Evolutionary conservation across 2,888 invertebrate species (phyloP), one percentile per base, ranked within the genome.

Genomic region (Galerucella nymphaeae): DNA sequence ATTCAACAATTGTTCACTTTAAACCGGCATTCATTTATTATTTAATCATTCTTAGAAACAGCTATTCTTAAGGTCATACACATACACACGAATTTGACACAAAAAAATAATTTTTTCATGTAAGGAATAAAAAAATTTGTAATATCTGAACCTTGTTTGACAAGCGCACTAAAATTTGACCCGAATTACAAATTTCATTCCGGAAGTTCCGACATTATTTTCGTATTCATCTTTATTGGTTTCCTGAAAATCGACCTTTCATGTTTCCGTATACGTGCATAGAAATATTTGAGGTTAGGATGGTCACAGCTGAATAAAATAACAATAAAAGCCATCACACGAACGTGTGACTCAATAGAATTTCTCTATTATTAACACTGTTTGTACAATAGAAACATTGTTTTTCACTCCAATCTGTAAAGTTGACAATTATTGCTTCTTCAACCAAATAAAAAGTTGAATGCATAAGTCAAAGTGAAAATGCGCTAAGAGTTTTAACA

Each of bases 1-100:
- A 59, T 59, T 59, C 59, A 59, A n/a, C 23, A n/a, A 59, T 59
- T 59, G 59, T 59, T 59, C 23, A 30, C 8, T 59, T 59, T 59
- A n/a, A 59, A 59, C 23, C 59, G 59, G 57, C 30, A 59, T 59
- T 59, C 59, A 59, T 59, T 38, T 59, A 59, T 59, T 59, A 59
- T 11, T 59, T 59, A 59, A 59, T 59, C 14, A 38, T 59, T 59
- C 59, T 59, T 30, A 30, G 59, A 59, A 59, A 30, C 30, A 6
- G 30, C 38, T 8, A 59, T 23, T 59, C 38, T 11, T 18, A 55
- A 55, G 20, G 11, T 13, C 55, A 45, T 45, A 45, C 3, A 45
- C 14, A 14, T 14, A 45, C 14, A 45, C 14, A 45, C 45, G 45
- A 11, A 45, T 45, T 14, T 45, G 45, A 14, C 45, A 45, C 45